phyloP scores from a whole-genome alignment of 53 echinoderm and acorn worm species.

The Holothuria scabra region DNA sequence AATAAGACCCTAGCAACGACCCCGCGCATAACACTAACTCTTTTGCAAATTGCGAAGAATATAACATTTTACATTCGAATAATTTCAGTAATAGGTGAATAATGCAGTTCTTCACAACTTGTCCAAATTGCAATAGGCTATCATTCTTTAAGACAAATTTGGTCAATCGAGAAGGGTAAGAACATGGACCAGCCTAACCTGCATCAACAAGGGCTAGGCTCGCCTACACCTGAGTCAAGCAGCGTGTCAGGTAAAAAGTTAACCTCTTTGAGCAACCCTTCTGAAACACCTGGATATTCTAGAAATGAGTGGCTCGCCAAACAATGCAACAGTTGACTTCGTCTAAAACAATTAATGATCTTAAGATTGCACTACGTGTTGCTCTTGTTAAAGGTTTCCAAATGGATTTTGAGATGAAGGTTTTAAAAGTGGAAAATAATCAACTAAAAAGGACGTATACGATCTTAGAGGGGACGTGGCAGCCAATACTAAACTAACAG shows the following conservation, averaged over 20 bases:
- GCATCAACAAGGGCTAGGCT: not conserved
- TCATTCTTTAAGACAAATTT: conserved; percentile 10
- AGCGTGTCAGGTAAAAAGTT: not conserved
- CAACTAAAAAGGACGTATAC: not conserved
- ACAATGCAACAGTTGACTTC: not conserved
- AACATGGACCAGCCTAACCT: conserved; percentile 15
- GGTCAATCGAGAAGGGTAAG: not conserved
- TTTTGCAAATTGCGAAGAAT: too few relatives aligned
- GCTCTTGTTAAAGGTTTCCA: not conserved
- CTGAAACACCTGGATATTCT: not conserved
- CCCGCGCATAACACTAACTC: too few relatives aligned
- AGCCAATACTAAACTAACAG: not conserved
- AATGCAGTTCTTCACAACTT: too few relatives aligned
- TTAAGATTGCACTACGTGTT: not conserved
- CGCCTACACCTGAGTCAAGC: not conserved
- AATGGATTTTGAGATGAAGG: not conserved
- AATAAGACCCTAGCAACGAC: too few relatives aligned
- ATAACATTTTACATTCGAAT: too few relatives aligned
- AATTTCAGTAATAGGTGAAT: too few relatives aligned
- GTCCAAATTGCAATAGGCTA: too few relatives aligned
- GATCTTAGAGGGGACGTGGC: not conserved
- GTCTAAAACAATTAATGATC: conserved; percentile 1
- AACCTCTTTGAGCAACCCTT: not conserved
- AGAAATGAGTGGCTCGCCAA: conserved; percentile 15
- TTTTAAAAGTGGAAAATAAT: not conserved